Conservation (phyloP, 2,888 invertebrate species). For the Sesia apiformis region DNA sequence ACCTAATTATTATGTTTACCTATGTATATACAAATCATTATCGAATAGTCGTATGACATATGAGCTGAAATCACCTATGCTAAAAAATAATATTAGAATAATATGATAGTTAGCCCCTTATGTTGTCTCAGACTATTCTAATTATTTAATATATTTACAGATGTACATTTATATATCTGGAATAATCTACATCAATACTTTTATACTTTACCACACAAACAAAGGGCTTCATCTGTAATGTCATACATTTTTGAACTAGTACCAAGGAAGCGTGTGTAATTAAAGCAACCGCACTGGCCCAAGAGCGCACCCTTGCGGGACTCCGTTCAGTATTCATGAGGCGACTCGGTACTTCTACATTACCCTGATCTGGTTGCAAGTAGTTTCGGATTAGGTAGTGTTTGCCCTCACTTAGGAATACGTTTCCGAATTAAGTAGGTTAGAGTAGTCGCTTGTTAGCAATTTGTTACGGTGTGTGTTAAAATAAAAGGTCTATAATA, state of each 20-base stretch:
- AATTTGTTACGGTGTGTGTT: slow-evolving; percentile 24
- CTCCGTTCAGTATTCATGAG: slow-evolving; percentile 61
- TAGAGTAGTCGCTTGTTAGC: slow-evolving; percentile 28
- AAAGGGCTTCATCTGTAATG: neutral
- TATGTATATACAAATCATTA: no score
- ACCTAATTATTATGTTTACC: no score
- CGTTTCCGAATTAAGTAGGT: slow-evolving; percentile 44
- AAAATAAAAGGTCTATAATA: slow-evolving; percentile 1
- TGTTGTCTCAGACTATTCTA: no score
- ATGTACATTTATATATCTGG: no score
- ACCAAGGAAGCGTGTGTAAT: slow-evolving; percentile 1
- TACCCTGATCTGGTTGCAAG: slow-evolving; percentile 54
- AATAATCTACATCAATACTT: neutral
- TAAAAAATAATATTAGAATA: no score
- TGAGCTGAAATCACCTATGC: no score
- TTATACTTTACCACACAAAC: neutral
- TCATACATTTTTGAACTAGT: neutral
- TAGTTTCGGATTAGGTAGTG: slow-evolving; percentile 55
- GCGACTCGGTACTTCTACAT: slow-evolving; percentile 42
- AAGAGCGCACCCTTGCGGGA: slow-evolving; percentile 1
- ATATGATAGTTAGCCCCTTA: no score
- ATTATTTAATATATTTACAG: no score
- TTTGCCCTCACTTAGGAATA: slow-evolving; percentile 33
- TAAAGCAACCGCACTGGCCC: slow-evolving; percentile 2
- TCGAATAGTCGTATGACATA: no score